Evolutionary conservation across 2,888 invertebrate species (phyloP), one percentile per base, ranked within the genome.

Genomic region (Eucera pruinosa): DNA sequence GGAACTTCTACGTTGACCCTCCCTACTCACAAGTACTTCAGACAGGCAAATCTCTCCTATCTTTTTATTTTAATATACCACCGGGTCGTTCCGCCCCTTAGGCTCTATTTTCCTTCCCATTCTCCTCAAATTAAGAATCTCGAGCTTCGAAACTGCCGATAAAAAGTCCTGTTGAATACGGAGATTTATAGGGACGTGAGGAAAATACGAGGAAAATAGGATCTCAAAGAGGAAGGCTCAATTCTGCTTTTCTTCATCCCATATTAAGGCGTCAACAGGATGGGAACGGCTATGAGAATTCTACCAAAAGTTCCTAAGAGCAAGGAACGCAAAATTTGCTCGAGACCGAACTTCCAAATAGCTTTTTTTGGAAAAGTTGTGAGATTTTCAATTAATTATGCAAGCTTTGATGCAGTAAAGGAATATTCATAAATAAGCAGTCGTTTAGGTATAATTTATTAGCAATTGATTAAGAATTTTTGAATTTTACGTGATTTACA

Each of bases 261-360:
- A 4, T 15, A 47, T 47, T 45, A 48, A 48, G 30, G 45, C 43
- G n/a, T 50, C 50, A 50, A 36, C 45, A 62, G 52, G 58, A 23
- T 64, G 58, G 67, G 54, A 72, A 78, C 70, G 71, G 70, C 77
- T 67, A 70, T 58, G 65, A 43, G 58, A 48, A 52, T 41, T 43
- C 30, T 20, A 41, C 30, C 15, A 11, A 18, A 50, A 58, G 39
- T 64, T 68, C 23, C n/a, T 15, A 11, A 15, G 25, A 13, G n/a
- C 54, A 65, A 65, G 43, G 54, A 43, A 45, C 65, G 33, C 33
- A 33, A 43, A 43, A 13, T 45, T 65, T 45, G 25, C 27, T 50
- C 13, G n/a, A 15, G n/a, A 30, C 20, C 27, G 13, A 68, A 50
- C 45, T 41, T 60, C 9, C 39, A 41, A 15, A 1, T 0, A 13